These are phyloP conservation scores for Onychostoma macrolepis DNA, from an alignment of 2,113 vertebrate genomes.

Conservation along the genomic window DNA sequence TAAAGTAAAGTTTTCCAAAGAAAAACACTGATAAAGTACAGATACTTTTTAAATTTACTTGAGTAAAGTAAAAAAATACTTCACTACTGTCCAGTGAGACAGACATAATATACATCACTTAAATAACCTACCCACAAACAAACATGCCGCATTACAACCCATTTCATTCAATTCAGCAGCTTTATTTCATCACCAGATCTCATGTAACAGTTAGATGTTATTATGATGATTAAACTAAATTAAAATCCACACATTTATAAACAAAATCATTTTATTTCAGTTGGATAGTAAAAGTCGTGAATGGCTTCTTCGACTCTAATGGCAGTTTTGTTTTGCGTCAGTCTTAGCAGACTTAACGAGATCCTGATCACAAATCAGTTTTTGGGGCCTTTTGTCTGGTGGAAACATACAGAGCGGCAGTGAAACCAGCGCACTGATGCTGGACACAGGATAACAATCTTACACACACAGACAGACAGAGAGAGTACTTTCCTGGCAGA, in stretches of 20 bases:
- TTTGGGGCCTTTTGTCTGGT: neutral
- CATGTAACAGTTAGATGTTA: neutral
- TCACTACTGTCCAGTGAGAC: too few species aligned
- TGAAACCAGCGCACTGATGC: neutral
- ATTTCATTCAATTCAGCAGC: neutral
- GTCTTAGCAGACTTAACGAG: neutral
- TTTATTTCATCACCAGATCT: neutral
- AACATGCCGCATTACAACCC: neutral
- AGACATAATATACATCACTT: too few species aligned
- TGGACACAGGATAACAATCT: neutral
- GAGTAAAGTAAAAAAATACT: too few species aligned
- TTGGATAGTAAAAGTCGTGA: neutral
- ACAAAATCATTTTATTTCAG: neutral
- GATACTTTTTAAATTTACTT: too few species aligned
- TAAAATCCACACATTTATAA: neutral
- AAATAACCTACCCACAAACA: neutral
- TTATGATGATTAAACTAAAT: neutral
- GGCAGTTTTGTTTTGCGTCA: neutral
- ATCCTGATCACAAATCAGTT: neutral
- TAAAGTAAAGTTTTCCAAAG: too few species aligned
- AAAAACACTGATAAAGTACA: too few species aligned
- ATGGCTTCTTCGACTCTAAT: neutral
- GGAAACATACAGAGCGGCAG: neutral
- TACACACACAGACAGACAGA: too few species aligned
- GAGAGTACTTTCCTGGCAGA: too few species aligned